These are phyloP conservation scores for Synergus japonicus DNA, from an alignment of 2,888 invertebrate species.

Conservation along the genomic window DNA sequence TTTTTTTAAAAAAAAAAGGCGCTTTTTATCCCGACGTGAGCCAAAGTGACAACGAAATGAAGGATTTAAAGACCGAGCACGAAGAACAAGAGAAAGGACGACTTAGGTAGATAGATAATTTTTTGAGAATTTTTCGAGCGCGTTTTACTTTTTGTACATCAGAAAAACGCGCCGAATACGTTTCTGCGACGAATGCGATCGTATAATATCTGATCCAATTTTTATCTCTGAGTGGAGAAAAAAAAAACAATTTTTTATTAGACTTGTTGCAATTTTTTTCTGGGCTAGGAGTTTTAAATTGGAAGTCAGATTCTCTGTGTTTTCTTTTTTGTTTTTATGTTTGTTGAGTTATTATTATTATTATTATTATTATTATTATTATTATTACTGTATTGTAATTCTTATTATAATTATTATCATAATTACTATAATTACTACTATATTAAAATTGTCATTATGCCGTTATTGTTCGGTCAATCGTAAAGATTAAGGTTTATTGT, in stretches of 20 bases:
- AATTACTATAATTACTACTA: slow-evolving; percentile 53
- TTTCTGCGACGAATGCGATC: slow-evolving; percentile 55
- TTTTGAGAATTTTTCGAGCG: slow-evolving; percentile 63
- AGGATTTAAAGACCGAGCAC: slow-evolving; percentile 48
- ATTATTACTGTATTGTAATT: slow-evolving; percentile 53
- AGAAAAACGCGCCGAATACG: slow-evolving; percentile 56
- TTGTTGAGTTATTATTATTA: slow-evolving; percentile 57
- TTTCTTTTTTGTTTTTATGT: slow-evolving; percentile 56
- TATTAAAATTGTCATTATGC: slow-evolving; percentile 56
- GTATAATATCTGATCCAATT: slow-evolving; percentile 41
- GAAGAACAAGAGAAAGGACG: slow-evolving; percentile 51
- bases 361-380: slow-evolving; percentile 52
- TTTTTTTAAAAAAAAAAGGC: slow-evolving; percentile 5
- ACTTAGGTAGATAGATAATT: slow-evolving; percentile 73
- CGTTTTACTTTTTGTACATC: slow-evolving; percentile 53
- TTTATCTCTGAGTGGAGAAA: slow-evolving; percentile 15
- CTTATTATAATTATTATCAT: slow-evolving; percentile 55
- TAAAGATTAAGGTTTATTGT: slow-evolving; percentile 33
- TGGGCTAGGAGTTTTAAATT: slow-evolving; percentile 11
- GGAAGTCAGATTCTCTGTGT: slow-evolving; percentile 44
- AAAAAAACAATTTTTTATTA: not conserved
- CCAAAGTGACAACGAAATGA: slow-evolving; percentile 33
- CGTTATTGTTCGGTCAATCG: slow-evolving; percentile 46
- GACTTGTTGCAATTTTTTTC: not conserved
- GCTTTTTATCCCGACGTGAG: slow-evolving; percentile 42